Evolutionary conservation across 2,797 vertebrate genomes (phyloP).

Genomic region (Danio kyathit): DNA sequence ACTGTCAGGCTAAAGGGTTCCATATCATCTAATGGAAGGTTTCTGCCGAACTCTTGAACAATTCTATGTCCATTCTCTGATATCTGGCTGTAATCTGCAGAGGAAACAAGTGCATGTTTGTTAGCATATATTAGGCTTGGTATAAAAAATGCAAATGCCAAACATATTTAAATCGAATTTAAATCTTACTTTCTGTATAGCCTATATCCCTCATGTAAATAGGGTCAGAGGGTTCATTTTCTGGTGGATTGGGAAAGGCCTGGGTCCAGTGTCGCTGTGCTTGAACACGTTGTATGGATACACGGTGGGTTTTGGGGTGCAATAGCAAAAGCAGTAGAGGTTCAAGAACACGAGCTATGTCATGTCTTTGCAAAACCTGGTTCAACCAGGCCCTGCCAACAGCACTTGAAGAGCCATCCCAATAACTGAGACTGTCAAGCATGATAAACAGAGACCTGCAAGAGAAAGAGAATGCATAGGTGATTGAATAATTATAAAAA

Average conservation of each 20-base stretch:
- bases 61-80: constrained; percentile 74
- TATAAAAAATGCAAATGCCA: neutral
- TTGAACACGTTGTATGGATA: constrained; percentile 96
- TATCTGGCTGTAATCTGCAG: constrained; percentile 79
- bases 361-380: constrained; percentile 97
- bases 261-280: constrained; percentile 91
- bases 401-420: constrained; percentile 93
- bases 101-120: neutral
- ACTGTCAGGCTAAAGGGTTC: constrained; percentile 97
- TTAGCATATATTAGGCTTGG: neutral
- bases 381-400: constrained; percentile 97
- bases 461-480: neutral
- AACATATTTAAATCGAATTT: neutral
- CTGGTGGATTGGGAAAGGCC: constrained; percentile 75
- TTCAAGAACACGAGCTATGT: constrained; percentile 96
- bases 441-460: constrained; percentile 97
- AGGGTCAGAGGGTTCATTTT: constrained; percentile 73
- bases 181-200: constrained; percentile 84
- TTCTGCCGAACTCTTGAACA: constrained; percentile 79
- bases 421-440: constrained; percentile 95
- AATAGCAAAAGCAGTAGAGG: constrained; percentile 93
- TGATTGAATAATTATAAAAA: neutral
- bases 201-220: constrained; percentile 83
- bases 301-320: constrained; percentile 96
- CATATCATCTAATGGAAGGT: constrained; percentile 88